These are phyloP conservation scores for Gordius sp. DNA, from an alignment of 2,888 invertebrate species.

Conservation along the genomic window DNA sequence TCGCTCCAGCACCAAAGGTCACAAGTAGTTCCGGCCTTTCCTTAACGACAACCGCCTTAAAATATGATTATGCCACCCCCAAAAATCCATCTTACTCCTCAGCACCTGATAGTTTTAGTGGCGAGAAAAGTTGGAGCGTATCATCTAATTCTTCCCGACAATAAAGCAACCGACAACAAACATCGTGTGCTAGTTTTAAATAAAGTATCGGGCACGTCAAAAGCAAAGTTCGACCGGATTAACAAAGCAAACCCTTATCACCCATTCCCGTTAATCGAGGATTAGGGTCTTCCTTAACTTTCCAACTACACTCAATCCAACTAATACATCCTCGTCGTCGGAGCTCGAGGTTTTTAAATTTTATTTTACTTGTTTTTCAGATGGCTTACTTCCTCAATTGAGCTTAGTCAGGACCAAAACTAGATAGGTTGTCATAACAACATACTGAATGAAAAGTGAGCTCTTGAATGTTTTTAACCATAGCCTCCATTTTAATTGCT, in stretches of 20 bases:
- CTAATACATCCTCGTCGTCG: neutral
- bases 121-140: neutral
- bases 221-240: too few relatives aligned
- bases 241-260: neutral
- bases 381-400: neutral
- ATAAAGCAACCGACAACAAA: too few relatives aligned
- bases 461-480: neutral
- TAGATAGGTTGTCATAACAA: neutral
- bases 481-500: too few relatives aligned
- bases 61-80: neutral
- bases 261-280: neutral
- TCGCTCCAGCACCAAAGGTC: too few relatives aligned
- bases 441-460: neutral
- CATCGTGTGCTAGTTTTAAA: too few relatives aligned
- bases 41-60: neutral
- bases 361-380: too few relatives aligned
- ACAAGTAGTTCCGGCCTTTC: neutral
- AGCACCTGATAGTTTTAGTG: neutral
- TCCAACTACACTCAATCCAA: neutral
- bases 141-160: neutral
- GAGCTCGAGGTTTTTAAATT: neutral
- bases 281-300: neutral
- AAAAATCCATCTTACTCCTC: neutral
- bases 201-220: too few relatives aligned
- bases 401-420: neutral